Conservation (phyloP, 2,113 vertebrate species). For the Oreocharis arfaki region DNA sequence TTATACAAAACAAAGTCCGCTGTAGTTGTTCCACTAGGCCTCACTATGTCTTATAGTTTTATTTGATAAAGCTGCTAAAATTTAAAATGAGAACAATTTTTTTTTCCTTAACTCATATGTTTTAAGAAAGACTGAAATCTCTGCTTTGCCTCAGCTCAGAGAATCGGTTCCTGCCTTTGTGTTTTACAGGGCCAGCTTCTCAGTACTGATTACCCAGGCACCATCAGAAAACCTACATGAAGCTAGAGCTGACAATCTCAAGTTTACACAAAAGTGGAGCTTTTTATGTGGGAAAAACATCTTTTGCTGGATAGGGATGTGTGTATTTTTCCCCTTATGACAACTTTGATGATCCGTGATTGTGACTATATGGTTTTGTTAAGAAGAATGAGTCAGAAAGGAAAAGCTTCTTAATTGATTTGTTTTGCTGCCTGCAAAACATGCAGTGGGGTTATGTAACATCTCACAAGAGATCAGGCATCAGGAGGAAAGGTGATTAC, state of each 20-base stretch:
- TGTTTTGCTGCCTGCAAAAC: constrained; percentile 12
- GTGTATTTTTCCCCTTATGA: background rate
- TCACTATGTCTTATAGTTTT: background rate
- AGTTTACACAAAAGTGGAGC: background rate
- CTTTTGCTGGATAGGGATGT: background rate
- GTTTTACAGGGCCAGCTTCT: background rate
- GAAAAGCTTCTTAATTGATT: constrained; percentile 15
- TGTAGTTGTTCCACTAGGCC: background rate
- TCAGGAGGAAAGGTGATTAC: background rate
- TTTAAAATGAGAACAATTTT: background rate
- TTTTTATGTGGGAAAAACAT: background rate
- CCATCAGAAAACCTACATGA: background rate
- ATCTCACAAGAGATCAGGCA: background rate
- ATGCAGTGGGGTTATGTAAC: background rate
- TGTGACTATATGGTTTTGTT: background rate
- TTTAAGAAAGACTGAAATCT: background rate
- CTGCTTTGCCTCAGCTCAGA: background rate
- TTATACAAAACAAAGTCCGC: background rate
- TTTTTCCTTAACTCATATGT: background rate
- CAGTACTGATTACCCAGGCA: background rate
- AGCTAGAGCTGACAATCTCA: background rate
- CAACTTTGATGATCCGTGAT: background rate
- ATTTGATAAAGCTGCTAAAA: background rate
- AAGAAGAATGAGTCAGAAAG: constrained; percentile 3
- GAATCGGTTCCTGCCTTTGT: background rate